Conservation (phyloP, 2,888 invertebrate genomes). For the Heliconius hortense region DNA sequence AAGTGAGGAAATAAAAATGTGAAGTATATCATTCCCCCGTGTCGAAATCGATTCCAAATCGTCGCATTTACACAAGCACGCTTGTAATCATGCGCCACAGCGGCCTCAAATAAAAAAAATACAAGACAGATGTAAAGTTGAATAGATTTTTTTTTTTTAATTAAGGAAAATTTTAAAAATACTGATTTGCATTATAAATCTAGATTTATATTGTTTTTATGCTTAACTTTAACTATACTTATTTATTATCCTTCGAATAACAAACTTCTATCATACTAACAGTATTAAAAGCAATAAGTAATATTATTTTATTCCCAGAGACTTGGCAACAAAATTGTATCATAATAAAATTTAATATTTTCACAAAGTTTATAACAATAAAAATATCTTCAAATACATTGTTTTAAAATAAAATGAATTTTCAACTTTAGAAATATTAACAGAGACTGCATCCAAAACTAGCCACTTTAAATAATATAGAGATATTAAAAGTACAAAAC, state of each 20-base stretch:
- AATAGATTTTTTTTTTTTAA: no score
- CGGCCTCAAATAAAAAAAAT: no score
- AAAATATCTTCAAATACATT: conserved; percentile 29
- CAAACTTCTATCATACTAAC: background rate
- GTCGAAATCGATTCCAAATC: no score
- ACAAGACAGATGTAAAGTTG: no score
- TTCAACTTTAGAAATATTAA: conserved; percentile 24
- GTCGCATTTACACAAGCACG: no score
- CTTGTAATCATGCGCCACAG: no score
- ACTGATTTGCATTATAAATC: background rate
- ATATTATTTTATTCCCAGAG: background rate
- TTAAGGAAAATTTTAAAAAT: no score
- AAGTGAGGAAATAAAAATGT: no score
- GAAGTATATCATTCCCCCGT: no score
- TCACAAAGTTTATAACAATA: conserved; percentile 28
- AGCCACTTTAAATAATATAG: conserved; percentile 31
- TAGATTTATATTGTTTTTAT: background rate
- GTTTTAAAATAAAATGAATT: conserved; percentile 34
- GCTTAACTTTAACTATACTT: background rate
- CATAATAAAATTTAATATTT: conserved; percentile 13
- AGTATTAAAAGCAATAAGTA: background rate
- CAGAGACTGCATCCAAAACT: conserved; percentile 34
- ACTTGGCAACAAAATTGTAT: background rate
- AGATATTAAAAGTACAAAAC: conserved; percentile 30
- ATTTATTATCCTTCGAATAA: background rate